Conservation (phyloP, 2,797 vertebrate species). For the Helarctos malayanus region DNA sequence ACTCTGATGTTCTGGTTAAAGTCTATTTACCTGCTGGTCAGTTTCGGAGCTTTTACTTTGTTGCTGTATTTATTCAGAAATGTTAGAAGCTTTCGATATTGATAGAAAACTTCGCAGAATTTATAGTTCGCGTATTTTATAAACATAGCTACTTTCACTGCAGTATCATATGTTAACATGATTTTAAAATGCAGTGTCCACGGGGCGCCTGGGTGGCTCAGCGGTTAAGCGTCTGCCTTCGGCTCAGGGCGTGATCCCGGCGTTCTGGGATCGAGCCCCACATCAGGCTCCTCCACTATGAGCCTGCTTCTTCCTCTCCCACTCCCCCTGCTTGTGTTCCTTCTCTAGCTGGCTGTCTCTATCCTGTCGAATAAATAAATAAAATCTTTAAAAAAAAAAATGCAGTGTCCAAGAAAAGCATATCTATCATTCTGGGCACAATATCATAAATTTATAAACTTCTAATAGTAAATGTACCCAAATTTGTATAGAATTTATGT, state of each 20-base stretch:
- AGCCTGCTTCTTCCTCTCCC: too few relatives aligned
- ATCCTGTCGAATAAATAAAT: too few relatives aligned
- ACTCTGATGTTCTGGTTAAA: neutral
- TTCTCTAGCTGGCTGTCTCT: too few relatives aligned
- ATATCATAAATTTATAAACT: neutral
- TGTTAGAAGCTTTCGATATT: constrained; percentile 13
- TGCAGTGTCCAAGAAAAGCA: neutral
- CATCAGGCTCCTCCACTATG: too few relatives aligned
- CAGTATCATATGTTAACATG: neutral
- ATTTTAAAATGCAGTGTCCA: neutral
- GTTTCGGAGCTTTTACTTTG: constrained; percentile 2
- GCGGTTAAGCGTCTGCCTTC: too few relatives aligned
- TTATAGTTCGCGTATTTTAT: neutral
- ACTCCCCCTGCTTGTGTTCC: too few relatives aligned
- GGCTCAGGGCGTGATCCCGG: too few relatives aligned
- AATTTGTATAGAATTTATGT: neutral
- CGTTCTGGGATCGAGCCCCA: too few relatives aligned
- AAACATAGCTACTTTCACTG: neutral
- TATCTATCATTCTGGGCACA: constrained; percentile 2
- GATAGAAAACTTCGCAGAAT: neutral
- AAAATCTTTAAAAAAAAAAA: neutral
- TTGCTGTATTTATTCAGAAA: neutral
- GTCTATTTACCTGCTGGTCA: neutral
- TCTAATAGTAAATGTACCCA: neutral
- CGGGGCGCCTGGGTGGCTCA: too few relatives aligned